These are phyloP conservation scores for Heliconius hewitsoni DNA, from an alignment of 1,140 invertebrate genomes.

Conservation along the genomic window DNA sequence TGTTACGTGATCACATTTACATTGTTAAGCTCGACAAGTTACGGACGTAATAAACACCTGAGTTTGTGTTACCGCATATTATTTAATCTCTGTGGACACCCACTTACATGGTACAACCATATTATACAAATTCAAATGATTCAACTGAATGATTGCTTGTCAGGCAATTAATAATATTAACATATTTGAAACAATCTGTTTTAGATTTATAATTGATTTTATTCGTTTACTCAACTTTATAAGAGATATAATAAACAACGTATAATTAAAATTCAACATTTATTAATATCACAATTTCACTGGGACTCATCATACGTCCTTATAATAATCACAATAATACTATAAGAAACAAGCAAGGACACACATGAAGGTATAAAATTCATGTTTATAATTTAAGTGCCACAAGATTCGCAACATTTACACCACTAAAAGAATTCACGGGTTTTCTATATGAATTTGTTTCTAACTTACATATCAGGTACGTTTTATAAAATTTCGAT, in stretches of 20 bases:
- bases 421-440: conserved; percentile 52
- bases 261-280: conserved; percentile 60
- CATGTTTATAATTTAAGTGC: conserved; percentile 45
- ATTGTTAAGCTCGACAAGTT: conserved; percentile 33
- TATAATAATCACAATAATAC: conserved; percentile 49
- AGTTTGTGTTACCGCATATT: conserved; percentile 32
- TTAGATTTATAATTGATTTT: not conserved
- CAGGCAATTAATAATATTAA: not conserved
- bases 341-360: conserved; percentile 56
- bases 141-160: conserved; percentile 5
- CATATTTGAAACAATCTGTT: not conserved
- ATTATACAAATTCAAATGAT: conserved; percentile 30
- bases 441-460: conserved; percentile 51
- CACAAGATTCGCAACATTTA: conserved; percentile 42
- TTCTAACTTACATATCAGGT: conserved; percentile 63
- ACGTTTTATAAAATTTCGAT: conserved; percentile 55
- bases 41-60: conserved; percentile 25
- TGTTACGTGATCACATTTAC: conserved; percentile 35
- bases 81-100: conserved; percentile 36
- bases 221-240: not conserved
- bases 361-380: conserved; percentile 38
- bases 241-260: conserved; percentile 14
- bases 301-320: conserved; percentile 61
- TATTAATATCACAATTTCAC: conserved; percentile 80
- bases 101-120: conserved; percentile 31